Evolutionary conservation across 2,113 vertebrate species (phyloP).

Genomic region (Carlito syrichta): DNA sequence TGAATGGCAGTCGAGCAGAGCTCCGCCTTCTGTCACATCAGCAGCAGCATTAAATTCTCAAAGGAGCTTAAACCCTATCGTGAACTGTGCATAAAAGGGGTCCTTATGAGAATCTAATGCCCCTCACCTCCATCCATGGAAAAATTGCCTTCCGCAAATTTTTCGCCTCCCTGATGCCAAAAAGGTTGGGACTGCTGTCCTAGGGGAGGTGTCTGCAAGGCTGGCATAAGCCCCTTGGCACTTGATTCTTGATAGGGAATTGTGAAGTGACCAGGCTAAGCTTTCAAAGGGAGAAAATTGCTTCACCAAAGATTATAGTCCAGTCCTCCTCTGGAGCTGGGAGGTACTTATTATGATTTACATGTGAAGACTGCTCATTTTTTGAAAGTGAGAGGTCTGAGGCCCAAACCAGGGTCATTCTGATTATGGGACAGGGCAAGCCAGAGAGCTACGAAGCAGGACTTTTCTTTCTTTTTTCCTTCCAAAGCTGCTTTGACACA

Average conservation of each 20-base stretch:
- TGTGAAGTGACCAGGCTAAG: neutral
- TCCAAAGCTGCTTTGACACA: neutral
- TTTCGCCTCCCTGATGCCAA: no score
- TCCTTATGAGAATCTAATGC: no score
- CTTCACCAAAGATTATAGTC: constrained; percentile 22
- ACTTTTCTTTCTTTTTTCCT: neutral
- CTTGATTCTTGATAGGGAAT: constrained; percentile 9
- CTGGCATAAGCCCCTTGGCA: neutral
- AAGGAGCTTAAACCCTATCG: no score
- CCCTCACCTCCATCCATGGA: no score
- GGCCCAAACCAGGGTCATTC: neutral
- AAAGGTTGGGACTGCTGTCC: no score
- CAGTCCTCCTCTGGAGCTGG: neutral
- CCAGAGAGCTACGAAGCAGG: neutral
- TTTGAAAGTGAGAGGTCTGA: neutral
- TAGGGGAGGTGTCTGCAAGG: neutral
- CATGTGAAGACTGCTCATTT: neutral
- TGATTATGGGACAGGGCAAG: neutral
- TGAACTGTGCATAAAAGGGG: no score
- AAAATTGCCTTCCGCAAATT: no score
- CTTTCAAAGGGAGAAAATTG: constrained; percentile 47
- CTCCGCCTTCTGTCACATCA: no score
- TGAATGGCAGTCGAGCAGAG: no score
- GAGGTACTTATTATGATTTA: constrained; percentile 18
- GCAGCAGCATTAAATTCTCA: no score